Evolutionary conservation across 2,797 vertebrate species (phyloP).

Genomic region (Avahi laniger): DNA sequence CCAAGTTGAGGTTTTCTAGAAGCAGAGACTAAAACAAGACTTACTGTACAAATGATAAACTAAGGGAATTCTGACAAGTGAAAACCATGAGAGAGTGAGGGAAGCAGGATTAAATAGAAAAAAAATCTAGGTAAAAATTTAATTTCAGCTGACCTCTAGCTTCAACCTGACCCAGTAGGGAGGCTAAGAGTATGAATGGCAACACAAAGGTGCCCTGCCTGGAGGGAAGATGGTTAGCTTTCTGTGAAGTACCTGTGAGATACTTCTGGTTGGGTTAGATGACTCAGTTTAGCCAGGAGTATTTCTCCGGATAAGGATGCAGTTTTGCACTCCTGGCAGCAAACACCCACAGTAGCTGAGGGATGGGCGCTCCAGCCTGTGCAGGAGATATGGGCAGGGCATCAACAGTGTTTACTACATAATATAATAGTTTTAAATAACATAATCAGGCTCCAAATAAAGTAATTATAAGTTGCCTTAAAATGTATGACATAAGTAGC

Average conservation of each 20-base stretch:
- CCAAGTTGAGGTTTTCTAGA: not conserved
- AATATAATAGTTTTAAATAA: not conserved
- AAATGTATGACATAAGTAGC: not conserved
- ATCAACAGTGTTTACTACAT: not conserved
- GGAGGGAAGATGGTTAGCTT: not conserved
- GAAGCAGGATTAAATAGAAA: not conserved
- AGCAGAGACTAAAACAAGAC: not conserved
- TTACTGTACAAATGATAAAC: not conserved
- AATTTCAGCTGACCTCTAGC: not conserved
- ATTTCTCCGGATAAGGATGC: not conserved
- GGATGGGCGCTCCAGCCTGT: not conserved
- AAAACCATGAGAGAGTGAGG: not conserved
- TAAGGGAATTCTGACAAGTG: not conserved
- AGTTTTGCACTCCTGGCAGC: not conserved
- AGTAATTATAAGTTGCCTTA: not conserved
- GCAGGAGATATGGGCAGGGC: not conserved
- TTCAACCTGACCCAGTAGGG: not conserved
- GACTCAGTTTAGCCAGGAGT: not conserved
- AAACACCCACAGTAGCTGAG: not conserved
- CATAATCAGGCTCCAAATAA: not conserved
- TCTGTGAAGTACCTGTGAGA: not conserved
- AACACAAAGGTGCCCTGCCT: not conserved
- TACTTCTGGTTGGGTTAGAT: not conserved
- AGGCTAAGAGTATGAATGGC: not conserved
- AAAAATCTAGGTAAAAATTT: not conserved